Evolutionary conservation across 2,888 invertebrate species (phyloP), one percentile per base, ranked within the genome.

Genomic region (Entomobrya multifasciata): DNA sequence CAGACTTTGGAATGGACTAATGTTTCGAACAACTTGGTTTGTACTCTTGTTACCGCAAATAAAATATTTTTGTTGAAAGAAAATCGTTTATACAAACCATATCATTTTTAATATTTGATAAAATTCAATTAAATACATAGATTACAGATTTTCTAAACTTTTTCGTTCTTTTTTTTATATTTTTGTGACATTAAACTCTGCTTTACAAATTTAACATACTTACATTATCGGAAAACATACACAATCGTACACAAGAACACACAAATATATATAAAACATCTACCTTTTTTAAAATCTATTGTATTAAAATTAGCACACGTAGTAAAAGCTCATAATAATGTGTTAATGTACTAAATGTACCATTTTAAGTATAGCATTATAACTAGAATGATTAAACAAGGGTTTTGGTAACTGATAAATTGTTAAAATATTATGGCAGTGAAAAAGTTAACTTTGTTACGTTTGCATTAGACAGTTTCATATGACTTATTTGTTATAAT

Each of bases 1-100:
- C 93, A 99, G 92, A 84, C 49, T 83, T 47, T 83, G 96, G 76
- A 52, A 76, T 76, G 65, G 44, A 60, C 22, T 78, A 41, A 25
- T n/a, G n/a, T n/a, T n/a, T n/a, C n/a, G n/a, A n/a, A n/a, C n/a
- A n/a, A n/a, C n/a, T n/a, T n/a, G n/a, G n/a, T n/a, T n/a, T n/a
- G n/a, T n/a, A n/a, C n/a, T n/a, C n/a, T n/a, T n/a, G n/a, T 36
- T 36, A 36, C 36, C 67, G 60, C 44, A 67, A 22, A 67, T 41
- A 41, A 36, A 44, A 36, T 8, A 36, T 6, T 6, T 8, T 25
- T 10, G 3, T 20, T 41, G n/a, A 41, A 17, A 65, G n/a, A 67
- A 49, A 47, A n/a, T 36, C 8, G 17, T 36, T 77, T 60, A 44
- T 77, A 77, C 77, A 77, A 77, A 77, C 25, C 74, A 76, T 76